Conservation (phyloP, 2,797 vertebrate species). For the Cynodonichthys magdalenae region DNA sequence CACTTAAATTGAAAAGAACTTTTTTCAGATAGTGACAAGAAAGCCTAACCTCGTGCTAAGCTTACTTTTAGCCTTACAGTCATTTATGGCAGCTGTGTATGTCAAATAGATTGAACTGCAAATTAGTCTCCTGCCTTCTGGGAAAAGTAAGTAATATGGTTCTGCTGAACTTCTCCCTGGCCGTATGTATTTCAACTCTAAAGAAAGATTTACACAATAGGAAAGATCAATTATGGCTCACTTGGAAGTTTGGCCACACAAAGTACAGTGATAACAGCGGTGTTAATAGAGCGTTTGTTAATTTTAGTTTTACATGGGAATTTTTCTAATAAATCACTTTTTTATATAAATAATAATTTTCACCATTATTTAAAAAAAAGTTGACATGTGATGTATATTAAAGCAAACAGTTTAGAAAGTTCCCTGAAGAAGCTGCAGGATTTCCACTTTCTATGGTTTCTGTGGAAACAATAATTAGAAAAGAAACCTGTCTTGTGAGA, state of each 20-base stretch:
- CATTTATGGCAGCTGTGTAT: conserved; percentile 38
- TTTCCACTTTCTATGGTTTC: conserved; percentile 67
- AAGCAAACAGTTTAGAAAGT: conserved; percentile 42
- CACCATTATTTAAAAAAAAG: conserved; percentile 24
- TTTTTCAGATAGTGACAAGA: conserved; percentile 32
- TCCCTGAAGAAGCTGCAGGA: conserved; percentile 36
- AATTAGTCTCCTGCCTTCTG: conserved; percentile 57
- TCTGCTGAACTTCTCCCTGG: conserved; percentile 79
- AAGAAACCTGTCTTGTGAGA: conserved; percentile 51
- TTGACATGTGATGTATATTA: conserved; percentile 24
- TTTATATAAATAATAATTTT: neutral
- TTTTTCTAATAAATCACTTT: neutral
- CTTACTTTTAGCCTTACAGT: conserved; percentile 31
- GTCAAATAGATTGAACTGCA: conserved; percentile 49
- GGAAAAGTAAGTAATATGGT: conserved; percentile 55
- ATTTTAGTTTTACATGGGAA: neutral
- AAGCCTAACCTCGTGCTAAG: conserved; percentile 36
- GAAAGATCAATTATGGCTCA: neutral
- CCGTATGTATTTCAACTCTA: conserved; percentile 65
- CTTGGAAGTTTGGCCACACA: neutral
- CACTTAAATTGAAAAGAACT: conserved; percentile 55
- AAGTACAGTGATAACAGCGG: no score
- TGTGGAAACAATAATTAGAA: conserved; percentile 70
- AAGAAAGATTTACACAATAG: conserved; percentile 51
- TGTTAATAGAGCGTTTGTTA: no score